phyloP scores from a whole-genome alignment of 1,140 invertebrate species.

The Zophobas atratus region DNA sequence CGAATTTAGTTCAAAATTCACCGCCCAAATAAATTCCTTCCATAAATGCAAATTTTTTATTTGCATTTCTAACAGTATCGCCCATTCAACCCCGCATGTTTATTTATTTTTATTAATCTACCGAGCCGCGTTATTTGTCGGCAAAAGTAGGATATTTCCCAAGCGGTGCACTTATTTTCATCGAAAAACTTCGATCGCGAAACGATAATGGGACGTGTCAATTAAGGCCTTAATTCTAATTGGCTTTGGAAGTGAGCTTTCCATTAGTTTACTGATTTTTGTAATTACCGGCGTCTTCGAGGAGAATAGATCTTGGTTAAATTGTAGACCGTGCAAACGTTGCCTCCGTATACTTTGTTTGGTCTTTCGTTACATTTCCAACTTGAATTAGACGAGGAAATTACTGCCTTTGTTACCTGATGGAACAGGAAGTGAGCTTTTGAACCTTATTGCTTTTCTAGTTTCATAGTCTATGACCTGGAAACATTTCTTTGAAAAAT shows the following conservation, averaged over 20 bases:
- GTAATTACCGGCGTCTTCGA: slow-evolving; percentile 38
- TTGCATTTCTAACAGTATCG: slow-evolving; percentile 23
- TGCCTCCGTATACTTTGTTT: slow-evolving; percentile 44
- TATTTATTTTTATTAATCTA: not conserved
- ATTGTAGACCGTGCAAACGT: slow-evolving; percentile 16
- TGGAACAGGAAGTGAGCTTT: slow-evolving; percentile 48
- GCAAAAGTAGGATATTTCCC: slow-evolving; percentile 7
- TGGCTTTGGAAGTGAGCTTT: slow-evolving; percentile 38
- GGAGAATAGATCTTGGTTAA: slow-evolving; percentile 36
- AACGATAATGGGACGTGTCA: slow-evolving; percentile 19
- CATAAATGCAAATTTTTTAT: slow-evolving; percentile 21
- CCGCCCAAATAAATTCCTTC: slow-evolving; percentile 22
- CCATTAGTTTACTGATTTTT: slow-evolving; percentile 46
- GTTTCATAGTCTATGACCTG: slow-evolving; percentile 44
- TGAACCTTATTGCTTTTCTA: slow-evolving; percentile 49
- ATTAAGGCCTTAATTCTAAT: slow-evolving; percentile 26
- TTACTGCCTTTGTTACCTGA: slow-evolving; percentile 51
- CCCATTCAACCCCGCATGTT: slow-evolving; percentile 8
- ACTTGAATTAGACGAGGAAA: slow-evolving; percentile 51
- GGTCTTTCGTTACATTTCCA: slow-evolving; percentile 48
- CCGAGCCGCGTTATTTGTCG: not conserved
- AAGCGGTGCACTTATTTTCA: not conserved
- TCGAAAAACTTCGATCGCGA: not conserved
- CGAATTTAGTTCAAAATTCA: slow-evolving; percentile 25
- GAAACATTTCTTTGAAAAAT: slow-evolving; percentile 39